phyloP scores from a whole-genome alignment of 2,888 invertebrate genomes.

The Sipha maydis region DNA sequence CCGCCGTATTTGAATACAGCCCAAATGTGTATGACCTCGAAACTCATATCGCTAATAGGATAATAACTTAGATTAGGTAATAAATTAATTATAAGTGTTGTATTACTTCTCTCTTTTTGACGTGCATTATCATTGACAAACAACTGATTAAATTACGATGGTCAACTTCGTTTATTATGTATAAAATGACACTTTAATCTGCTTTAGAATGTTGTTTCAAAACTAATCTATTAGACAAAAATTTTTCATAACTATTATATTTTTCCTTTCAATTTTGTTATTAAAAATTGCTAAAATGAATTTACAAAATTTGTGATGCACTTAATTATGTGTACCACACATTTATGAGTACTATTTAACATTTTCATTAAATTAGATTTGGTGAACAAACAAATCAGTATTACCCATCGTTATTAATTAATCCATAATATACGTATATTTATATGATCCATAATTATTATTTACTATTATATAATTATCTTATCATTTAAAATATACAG shows the following conservation, averaged over 20 bases:
- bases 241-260: background rate
- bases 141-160: conserved; percentile 7
- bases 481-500: background rate
- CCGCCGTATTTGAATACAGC: background rate
- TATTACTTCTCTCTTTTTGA: background rate
- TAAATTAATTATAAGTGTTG: background rate
- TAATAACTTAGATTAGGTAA: background rate
- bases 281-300: background rate
- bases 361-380: background rate
- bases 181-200: conserved; percentile 22
- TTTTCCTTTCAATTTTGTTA: background rate
- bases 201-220: background rate
- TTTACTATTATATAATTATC: background rate
- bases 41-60: background rate
- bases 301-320: background rate
- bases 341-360: background rate
- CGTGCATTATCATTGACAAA: background rate
- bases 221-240: background rate
- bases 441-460: background rate
- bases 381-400: background rate
- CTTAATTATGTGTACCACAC: background rate
- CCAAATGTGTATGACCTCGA: background rate
- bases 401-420: background rate
- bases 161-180: conserved; percentile 3
- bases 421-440: background rate